Percentiles rank a stretch among this genome's conserved stretches.
phyloP scores from a whole-genome alignment of 2,797 vertebrate genomes.

The Silurus lanzhouensis region DNA sequence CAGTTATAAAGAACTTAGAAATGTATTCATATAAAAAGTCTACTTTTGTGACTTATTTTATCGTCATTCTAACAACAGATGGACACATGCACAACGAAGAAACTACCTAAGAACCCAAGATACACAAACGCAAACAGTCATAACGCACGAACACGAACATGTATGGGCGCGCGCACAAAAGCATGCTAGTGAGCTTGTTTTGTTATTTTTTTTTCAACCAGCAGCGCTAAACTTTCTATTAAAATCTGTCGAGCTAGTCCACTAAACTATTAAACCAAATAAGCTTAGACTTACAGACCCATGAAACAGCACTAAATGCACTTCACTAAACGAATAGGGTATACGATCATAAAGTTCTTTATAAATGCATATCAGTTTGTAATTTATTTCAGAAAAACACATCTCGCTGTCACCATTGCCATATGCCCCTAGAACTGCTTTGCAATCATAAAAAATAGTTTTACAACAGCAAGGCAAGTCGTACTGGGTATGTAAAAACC shows the following conservation, averaged over 20 bases:
- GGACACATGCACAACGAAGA: neutral
- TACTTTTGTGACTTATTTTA: neutral
- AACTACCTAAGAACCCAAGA: neutral
- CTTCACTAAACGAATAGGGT: neutral
- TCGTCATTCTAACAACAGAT: neutral
- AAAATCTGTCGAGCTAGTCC: neutral
- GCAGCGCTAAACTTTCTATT: neutral
- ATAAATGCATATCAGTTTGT: neutral
- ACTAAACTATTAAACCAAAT: neutral
- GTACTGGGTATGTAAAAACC: constrained; percentile 95
- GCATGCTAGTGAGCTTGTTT: neutral
- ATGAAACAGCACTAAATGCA: constrained; percentile 1
- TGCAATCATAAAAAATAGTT: constrained; percentile 94
- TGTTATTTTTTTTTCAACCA: neutral
- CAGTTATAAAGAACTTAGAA: neutral
- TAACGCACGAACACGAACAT: constrained; percentile 15
- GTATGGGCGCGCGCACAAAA: constrained; percentile 14
- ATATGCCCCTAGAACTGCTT: constrained; percentile 82
- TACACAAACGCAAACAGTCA: constrained; percentile 10
- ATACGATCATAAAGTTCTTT: neutral
- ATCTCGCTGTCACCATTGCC: constrained; percentile 20
- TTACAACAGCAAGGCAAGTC: constrained; percentile 92
- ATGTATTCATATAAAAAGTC: neutral
- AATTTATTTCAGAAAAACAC: constrained; percentile 37
- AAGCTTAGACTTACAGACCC: neutral